These are phyloP conservation scores for Netelia virgata DNA, from an alignment of 2,888 invertebrate genomes.

Conservation along the genomic window DNA sequence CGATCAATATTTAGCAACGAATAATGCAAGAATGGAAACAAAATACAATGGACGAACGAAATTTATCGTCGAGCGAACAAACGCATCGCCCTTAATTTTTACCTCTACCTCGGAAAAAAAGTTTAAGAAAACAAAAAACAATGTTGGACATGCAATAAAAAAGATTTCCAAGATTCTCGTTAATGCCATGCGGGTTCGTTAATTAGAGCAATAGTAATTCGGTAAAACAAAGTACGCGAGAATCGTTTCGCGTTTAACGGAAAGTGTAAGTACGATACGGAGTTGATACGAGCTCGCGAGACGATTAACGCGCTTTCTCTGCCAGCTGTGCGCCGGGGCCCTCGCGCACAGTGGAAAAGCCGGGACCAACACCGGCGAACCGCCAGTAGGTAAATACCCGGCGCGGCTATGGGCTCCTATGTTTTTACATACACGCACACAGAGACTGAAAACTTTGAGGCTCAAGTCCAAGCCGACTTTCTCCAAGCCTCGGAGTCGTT, in stretches of 20 bases:
- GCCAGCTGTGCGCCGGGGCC: conserved; percentile 34
- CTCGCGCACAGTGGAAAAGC: conserved; percentile 46
- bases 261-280: conserved; percentile 1
- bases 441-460: conserved; percentile 57
- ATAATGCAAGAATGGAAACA: neutral
- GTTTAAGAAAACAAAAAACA: no score
- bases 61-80: no score
- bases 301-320: conserved; percentile 63
- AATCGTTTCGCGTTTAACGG: neutral
- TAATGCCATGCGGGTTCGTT: no score
- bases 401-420: conserved; percentile 29
- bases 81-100: no score
- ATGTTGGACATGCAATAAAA: no score
- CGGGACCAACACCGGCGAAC: conserved; percentile 46
- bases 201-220: conserved; percentile 8
- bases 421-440: conserved; percentile 40
- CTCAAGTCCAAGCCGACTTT: conserved; percentile 73
- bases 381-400: conserved; percentile 8
- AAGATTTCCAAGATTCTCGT: no score
- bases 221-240: conserved; percentile 16
- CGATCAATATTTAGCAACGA: neutral
- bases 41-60: no score
- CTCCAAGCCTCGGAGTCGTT: conserved; percentile 73
- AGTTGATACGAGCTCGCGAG: conserved; percentile 43
- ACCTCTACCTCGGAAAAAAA: no score